Conservation (phyloP, 2,797 vertebrate species). For the Sylvilagus floridanus region DNA sequence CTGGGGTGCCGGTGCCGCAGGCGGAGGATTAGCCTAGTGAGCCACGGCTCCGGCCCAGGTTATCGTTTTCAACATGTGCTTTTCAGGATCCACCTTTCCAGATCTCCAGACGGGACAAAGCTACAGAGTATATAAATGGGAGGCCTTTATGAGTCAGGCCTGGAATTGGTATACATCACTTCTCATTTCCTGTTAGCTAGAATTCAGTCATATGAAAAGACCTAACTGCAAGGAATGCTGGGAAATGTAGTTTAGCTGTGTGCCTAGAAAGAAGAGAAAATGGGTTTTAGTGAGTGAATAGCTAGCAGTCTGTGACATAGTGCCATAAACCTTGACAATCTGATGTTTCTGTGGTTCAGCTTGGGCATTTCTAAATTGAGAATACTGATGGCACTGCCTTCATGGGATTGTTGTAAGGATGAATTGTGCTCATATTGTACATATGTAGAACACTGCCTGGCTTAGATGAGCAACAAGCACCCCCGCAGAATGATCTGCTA, state of each 20-base stretch:
- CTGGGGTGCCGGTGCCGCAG: no score
- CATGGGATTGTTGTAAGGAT: background rate
- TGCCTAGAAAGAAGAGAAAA: background rate
- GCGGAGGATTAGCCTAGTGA: no score
- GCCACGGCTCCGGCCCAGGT: no score
- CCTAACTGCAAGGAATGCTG: background rate
- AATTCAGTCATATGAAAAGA: background rate
- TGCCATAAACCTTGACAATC: background rate
- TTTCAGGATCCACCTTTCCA: background rate
- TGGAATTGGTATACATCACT: background rate
- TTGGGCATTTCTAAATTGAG: slow-evolving; percentile 1
- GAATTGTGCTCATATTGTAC: background rate
- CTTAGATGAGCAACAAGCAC: background rate
- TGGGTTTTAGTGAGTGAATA: background rate
- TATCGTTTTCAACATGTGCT: background rate
- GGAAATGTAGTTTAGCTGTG: background rate
- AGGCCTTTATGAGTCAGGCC: background rate
- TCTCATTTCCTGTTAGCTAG: background rate
- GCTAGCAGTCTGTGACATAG: background rate
- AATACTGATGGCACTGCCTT: background rate
- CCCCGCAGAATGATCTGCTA: background rate
- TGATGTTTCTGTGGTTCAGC: background rate
- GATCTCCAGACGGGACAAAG: background rate
- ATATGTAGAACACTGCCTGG: background rate
- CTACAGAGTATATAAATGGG: background rate